Evolutionary conservation across 2,797 vertebrate species (phyloP).

Genomic region (Adelosebastes latens): DNA sequence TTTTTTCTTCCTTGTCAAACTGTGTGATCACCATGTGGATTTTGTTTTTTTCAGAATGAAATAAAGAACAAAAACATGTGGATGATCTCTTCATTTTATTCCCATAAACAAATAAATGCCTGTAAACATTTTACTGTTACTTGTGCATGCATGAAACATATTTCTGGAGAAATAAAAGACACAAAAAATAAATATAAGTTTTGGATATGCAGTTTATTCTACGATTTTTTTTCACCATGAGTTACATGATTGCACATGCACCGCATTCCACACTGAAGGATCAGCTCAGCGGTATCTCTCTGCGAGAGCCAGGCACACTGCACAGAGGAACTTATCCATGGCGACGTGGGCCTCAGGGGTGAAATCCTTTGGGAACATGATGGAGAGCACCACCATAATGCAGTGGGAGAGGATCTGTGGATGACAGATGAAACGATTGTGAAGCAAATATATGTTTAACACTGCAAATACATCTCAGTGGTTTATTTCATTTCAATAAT

Average conservation of each 20-base stretch:
- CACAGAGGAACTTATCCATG: constrained; percentile 87
- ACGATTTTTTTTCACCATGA: background rate
- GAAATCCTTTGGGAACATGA: constrained; percentile 70
- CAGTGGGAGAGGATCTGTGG: constrained; percentile 85
- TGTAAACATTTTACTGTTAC: background rate
- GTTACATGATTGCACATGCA: background rate
- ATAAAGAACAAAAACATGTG: constrained; percentile 5
- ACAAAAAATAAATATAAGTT: background rate
- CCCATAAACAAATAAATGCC: background rate
- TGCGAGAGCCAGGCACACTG: constrained; percentile 76
- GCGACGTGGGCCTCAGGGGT: constrained; percentile 80
- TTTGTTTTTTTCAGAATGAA: background rate
- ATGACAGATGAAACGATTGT: background rate
- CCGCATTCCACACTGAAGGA: background rate
- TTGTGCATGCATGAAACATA: background rate
- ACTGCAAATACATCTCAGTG: background rate
- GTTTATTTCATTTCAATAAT: background rate
- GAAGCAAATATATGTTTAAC: background rate
- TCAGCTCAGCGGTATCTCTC: constrained; percentile 86
- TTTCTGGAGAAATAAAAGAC: constrained; percentile 2
- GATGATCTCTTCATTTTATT: background rate
- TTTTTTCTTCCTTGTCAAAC: background rate
- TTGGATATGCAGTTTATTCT: constrained; percentile 44
- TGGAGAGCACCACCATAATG: constrained; percentile 83
- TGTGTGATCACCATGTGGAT: background rate